Conservation (phyloP, 2,797 vertebrate species). For the Enteromius fasciolatus region DNA sequence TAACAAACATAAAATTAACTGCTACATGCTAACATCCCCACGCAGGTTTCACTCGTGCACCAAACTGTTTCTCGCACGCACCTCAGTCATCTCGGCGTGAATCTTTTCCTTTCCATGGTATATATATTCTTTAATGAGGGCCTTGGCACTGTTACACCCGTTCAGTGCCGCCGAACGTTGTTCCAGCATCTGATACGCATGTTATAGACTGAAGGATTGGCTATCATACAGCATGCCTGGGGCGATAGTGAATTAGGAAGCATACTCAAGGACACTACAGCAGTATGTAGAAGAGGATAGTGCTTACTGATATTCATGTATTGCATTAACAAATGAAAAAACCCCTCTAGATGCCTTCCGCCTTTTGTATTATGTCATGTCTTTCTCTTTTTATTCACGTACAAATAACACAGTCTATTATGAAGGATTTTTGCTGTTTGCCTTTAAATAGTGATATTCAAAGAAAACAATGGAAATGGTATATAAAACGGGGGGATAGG, state of each 20-base stretch:
- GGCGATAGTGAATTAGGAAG: conserved; percentile 19
- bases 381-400: neutral
- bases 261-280: conserved; percentile 37
- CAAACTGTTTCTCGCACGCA: neutral
- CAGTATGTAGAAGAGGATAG: conserved; percentile 15
- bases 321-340: neutral
- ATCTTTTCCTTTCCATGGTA: neutral
- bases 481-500: neutral
- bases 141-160: neutral
- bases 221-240: conserved; percentile 10
- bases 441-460: conserved; percentile 12
- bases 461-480: neutral
- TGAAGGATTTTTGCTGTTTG: conserved; percentile 13
- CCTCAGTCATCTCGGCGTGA: neutral
- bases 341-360: neutral
- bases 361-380: conserved; percentile 3
- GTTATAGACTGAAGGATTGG: neutral
- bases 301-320: conserved; percentile 25
- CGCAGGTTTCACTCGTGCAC: conserved; percentile 15
- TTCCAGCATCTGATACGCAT: neutral
- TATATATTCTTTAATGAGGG: conserved; percentile 16
- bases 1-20: conserved; percentile 34
- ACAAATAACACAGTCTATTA: conserved; percentile 7
- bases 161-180: neutral
- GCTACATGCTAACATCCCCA: conserved; percentile 28